phyloP scores from a whole-genome alignment of 1,140 invertebrate genomes.

The Atopsyche davidsoni region DNA sequence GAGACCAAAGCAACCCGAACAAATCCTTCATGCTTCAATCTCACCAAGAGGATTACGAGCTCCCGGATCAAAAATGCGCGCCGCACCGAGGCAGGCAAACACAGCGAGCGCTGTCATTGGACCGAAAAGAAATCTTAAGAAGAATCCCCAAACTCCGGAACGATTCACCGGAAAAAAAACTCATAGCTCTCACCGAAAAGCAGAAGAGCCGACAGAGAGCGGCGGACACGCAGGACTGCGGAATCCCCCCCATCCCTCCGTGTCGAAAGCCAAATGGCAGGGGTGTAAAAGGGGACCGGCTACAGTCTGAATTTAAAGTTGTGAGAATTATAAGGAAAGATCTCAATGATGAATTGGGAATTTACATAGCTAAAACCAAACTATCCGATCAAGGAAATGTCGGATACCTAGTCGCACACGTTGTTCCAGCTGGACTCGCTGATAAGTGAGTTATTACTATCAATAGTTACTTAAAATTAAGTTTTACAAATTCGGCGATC shows the following conservation, averaged over 20 bases:
- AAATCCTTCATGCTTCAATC: conserved; percentile 11
- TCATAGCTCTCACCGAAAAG: conserved; percentile 43
- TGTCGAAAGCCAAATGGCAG: conserved; percentile 42
- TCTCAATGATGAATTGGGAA: conserved; percentile 68
- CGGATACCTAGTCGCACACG: conserved; percentile 77
- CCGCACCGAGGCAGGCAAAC: conserved; percentile 35
- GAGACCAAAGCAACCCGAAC: conserved; percentile 40
- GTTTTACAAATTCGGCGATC: not conserved
- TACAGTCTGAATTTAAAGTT: conserved; percentile 50
- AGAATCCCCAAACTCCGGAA: conserved; percentile 41
- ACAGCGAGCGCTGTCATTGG: conserved; percentile 48
- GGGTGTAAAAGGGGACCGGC: conserved; percentile 41
- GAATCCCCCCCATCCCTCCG: conserved; percentile 43
- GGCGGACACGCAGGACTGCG: conserved; percentile 38
- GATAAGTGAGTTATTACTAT: conserved; percentile 56
- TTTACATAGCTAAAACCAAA: conserved; percentile 75
- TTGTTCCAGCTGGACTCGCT: conserved; percentile 71
- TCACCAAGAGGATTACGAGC: conserved; percentile 19
- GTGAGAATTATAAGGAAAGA: conserved; percentile 62
- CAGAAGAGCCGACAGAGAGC: conserved; percentile 44
- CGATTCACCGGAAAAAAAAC: conserved; percentile 40
- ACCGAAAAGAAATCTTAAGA: conserved; percentile 48
- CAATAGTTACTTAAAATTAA: not conserved
- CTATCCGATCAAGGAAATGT: conserved; percentile 58
- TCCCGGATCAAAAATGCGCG: conserved; percentile 37